Evolutionary conservation across 2,113 vertebrate species (phyloP), one percentile per base, ranked within the genome.

Genomic region (Poecilia latipinna): DNA sequence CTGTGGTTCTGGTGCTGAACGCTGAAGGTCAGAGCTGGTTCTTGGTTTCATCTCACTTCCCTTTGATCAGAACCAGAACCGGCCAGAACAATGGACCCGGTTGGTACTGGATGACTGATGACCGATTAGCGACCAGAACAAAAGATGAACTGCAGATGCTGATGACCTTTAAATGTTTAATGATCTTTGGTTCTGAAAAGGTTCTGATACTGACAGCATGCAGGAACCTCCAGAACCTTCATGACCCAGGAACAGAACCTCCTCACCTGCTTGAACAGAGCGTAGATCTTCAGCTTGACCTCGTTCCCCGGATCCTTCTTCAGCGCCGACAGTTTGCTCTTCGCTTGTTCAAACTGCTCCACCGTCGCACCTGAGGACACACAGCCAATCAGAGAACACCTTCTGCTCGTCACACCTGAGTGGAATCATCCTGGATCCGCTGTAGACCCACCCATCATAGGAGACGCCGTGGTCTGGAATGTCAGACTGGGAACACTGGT

Each of bases 181-280:
- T 13, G 8, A 12, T 1, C 12, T 42, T 42, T 42, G 12, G 39
- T 42, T 42, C 39, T 42, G 39, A 42, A 13, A 15, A 5, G 39
- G 12, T 42, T 42, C 39, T 15, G 39, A 42, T 4, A 15, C 48
- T 54, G 48, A 54, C 19, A 8, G 19, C 48, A 6, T 54, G 19
- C 48, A 54, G 48, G 19, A 54, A 24, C 19, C 48, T 54, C 19
- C 48, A 22, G 48, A 42, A 42, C 12, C 13, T 15, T 42, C 39
- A 13, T 4, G 12, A 42, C 12, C 39, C 13, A 12, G 37, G 37
- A 10, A 11, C 37, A 15, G 6, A 44, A 26, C 73, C 0, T 3
- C 4, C 61, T 72, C 83, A 98, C 97, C 97, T 99, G 98, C 88
- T 99, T 99, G 89, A 97, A 98, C 15, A 99, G 92, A 8, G 93